Evolutionary conservation across 2,888 invertebrate species (phyloP).

Genomic region (Metalampra italica): DNA sequence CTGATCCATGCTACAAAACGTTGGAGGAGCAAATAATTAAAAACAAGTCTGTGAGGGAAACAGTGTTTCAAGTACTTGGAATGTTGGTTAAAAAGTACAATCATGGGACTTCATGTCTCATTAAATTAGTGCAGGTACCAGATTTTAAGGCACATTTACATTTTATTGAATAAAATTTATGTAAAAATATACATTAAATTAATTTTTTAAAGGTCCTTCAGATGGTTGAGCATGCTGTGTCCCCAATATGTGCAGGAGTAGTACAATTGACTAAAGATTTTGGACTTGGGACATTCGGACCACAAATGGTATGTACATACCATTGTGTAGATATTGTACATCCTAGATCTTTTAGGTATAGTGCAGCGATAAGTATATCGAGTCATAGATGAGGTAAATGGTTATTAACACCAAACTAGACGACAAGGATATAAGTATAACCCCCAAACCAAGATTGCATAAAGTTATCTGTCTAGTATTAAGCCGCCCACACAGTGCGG

Average conservation of each 20-base stretch:
- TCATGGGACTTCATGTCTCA: conserved; percentile 87
- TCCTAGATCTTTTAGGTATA: not conserved
- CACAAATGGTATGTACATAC: conserved; percentile 80
- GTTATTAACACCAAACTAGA: too few relatives aligned
- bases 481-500: too few relatives aligned
- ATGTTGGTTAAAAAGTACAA: conserved; percentile 89
- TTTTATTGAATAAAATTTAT: too few relatives aligned
- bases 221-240: conserved; percentile 84
- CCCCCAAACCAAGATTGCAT: too few relatives aligned
- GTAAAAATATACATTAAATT: not conserved
- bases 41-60: conserved; percentile 82
- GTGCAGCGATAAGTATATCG: too few relatives aligned
- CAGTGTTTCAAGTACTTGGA: conserved; percentile 89
- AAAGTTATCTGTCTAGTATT: too few relatives aligned
- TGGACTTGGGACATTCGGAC: conserved; percentile 83
- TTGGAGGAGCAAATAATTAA: conserved; percentile 80
- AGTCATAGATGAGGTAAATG: too few relatives aligned
- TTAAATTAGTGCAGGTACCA: conserved; percentile 81
- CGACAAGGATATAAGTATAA: too few relatives aligned
- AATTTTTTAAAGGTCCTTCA: conserved; percentile 81
- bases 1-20: conserved; percentile 86
- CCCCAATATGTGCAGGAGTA: conserved; percentile 84
- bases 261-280: conserved; percentile 83
- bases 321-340: not conserved
- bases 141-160: not conserved